Percentiles rank a stretch among this genome's conserved stretches.
Evolutionary conservation across 2,888 invertebrate species (phyloP).

Genomic region (Homarus gammarus): DNA sequence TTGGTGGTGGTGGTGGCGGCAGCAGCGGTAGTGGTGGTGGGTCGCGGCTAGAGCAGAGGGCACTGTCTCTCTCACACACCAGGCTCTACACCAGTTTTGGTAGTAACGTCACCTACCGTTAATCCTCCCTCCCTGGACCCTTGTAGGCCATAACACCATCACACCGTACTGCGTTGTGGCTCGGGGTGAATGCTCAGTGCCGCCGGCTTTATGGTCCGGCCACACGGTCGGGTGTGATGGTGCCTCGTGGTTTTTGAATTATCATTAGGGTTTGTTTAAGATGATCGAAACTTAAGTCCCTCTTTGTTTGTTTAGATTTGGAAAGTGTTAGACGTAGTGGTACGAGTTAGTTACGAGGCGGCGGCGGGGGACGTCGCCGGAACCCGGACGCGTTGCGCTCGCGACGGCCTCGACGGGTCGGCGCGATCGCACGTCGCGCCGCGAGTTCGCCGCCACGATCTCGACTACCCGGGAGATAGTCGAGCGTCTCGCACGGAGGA

Average conservation of each 20-base stretch:
- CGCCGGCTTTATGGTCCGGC: not conserved
- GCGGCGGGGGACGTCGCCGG: not conserved
- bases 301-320: slow-evolving; percentile 49
- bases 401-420: not conserved
- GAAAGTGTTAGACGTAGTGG: slow-evolving; percentile 45
- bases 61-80: slow-evolving; percentile 85
- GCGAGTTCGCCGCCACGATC: not conserved
- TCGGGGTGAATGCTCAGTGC: not conserved
- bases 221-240: slow-evolving; percentile 15
- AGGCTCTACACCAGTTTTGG: slow-evolving; percentile 97
- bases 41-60: slow-evolving; percentile 80
- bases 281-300: slow-evolving; percentile 16
- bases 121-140: slow-evolving; percentile 42
- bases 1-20: slow-evolving; percentile 65
- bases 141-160: slow-evolving; percentile 25
- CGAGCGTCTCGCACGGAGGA: not conserved
- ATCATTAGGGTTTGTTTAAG: slow-evolving; percentile 7
- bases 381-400: not conserved
- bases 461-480: not conserved
- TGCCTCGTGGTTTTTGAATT: slow-evolving; percentile 11
- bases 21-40: slow-evolving; percentile 75
- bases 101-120: slow-evolving; percentile 84
- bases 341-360: slow-evolving; percentile 20
- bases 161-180: slow-evolving; percentile 2
- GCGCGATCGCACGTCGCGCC: not conserved